Conservation (phyloP, 1,140 invertebrate genomes). For the Colletes latitarsis region DNA sequence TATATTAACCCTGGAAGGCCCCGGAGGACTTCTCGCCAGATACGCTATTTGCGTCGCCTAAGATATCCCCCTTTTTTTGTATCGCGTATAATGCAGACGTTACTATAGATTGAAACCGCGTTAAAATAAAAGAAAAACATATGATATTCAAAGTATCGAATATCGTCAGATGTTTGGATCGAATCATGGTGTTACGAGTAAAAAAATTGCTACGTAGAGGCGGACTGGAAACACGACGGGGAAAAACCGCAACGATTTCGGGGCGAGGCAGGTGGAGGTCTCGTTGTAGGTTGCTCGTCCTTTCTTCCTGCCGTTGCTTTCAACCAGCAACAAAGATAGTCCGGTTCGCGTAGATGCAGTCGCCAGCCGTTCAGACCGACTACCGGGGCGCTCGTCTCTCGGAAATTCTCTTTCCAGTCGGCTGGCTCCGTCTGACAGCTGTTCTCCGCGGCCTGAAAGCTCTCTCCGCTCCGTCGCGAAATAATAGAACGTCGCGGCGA, state of each 20-base stretch:
- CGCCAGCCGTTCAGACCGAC: slow-evolving; percentile 33
- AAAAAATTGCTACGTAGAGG: too few relatives aligned
- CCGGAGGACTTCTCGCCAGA: too few relatives aligned
- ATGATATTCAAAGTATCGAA: too few relatives aligned
- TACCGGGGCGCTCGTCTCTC: slow-evolving; percentile 3
- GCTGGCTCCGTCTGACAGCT: slow-evolving; percentile 50
- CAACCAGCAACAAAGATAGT: slow-evolving; percentile 5
- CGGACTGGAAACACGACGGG: too few relatives aligned
- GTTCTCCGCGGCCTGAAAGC: slow-evolving; percentile 40
- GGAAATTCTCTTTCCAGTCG: slow-evolving; percentile 36
- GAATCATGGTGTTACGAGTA: too few relatives aligned
- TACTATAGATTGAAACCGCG: too few relatives aligned
- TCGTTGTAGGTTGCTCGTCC: slow-evolving; percentile 66
- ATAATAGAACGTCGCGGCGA: neutral
- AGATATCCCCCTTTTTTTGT: too few relatives aligned
- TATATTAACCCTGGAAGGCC: too few relatives aligned
- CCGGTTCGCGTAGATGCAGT: slow-evolving; percentile 15
- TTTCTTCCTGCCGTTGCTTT: slow-evolving; percentile 34
- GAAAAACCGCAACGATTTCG: slow-evolving; percentile 58
- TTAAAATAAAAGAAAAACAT: too few relatives aligned
- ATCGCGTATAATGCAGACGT: too few relatives aligned
- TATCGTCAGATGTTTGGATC: too few relatives aligned
- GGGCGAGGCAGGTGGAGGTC: slow-evolving; percentile 65
- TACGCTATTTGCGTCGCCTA: too few relatives aligned
- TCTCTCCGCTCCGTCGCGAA: slow-evolving; percentile 30